Conservation (phyloP, 2,113 vertebrate species). For the Spea multiplicata region DNA sequence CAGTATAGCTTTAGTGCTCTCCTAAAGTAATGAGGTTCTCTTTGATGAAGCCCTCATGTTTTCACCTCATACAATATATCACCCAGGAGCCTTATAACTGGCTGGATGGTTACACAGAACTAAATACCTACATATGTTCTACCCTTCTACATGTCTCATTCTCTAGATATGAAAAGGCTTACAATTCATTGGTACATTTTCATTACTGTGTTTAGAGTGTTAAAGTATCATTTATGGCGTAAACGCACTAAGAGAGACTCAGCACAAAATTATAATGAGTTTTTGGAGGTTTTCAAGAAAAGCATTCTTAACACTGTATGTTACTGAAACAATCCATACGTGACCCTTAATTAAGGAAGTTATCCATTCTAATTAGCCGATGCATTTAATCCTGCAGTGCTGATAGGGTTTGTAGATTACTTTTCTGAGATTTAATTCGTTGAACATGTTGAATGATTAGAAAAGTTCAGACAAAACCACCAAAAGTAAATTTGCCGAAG, state of each 20-base stretch:
- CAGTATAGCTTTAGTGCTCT: slow-evolving; percentile 37
- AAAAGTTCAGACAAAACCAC: slow-evolving; percentile 49
- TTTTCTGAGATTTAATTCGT: slow-evolving; percentile 3
- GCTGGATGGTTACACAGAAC: slow-evolving; percentile 30
- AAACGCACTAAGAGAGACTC: background rate
- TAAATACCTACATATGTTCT: slow-evolving; percentile 41
- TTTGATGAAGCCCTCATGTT: slow-evolving; percentile 46
- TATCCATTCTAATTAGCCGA: background rate
- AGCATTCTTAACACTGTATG: background rate
- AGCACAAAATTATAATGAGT: background rate
- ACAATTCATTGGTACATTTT: slow-evolving; percentile 2
- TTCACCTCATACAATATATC: slow-evolving; percentile 45
- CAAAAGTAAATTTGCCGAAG: slow-evolving; percentile 35
- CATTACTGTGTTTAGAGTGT: background rate
- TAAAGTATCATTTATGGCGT: background rate
- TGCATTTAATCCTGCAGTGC: background rate
- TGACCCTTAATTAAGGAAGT: background rate
- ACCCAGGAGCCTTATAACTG: slow-evolving; percentile 46
- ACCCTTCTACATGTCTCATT: slow-evolving; percentile 14
- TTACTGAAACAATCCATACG: background rate
- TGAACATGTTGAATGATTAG: slow-evolving; percentile 33
- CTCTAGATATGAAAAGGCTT: slow-evolving; percentile 25
- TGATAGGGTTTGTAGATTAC: background rate
- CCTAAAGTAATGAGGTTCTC: slow-evolving; percentile 45
- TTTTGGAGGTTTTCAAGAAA: background rate